phyloP scores from a whole-genome alignment of 92 coral and sea anemone species.

The Paramuricea clavata region DNA sequence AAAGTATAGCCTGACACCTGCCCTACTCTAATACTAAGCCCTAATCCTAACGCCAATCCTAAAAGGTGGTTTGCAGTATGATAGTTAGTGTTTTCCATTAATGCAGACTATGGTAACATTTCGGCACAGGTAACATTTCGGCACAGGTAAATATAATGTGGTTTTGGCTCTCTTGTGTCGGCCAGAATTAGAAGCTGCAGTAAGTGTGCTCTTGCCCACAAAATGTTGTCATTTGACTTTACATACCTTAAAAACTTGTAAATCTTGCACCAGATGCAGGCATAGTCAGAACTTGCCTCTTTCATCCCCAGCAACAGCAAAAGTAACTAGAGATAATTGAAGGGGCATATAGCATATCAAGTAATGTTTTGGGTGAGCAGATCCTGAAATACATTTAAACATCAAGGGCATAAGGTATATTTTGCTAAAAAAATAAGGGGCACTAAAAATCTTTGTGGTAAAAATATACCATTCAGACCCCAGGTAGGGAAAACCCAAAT shows the following conservation, averaged over 20 bases:
- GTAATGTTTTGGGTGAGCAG: constrained; percentile 12
- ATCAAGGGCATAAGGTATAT: constrained; percentile 5
- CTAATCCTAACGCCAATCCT: not conserved
- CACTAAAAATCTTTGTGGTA: not conserved
- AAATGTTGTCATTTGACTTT: not conserved
- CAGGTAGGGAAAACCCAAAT: not conserved
- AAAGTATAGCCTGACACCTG: not conserved
- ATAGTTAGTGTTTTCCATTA: not conserved
- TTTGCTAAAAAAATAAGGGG: constrained; percentile 27
- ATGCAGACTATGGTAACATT: not conserved
- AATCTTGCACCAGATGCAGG: too few species aligned
- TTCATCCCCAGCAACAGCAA: constrained; percentile 33
- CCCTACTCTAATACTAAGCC: not conserved
- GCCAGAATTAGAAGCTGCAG: constrained; percentile 27
- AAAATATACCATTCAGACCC: constrained; percentile 22
- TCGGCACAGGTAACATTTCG: too few species aligned
- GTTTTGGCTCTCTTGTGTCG: constrained; percentile 7
- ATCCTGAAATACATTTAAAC: not conserved
- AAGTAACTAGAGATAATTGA: constrained; percentile 14
- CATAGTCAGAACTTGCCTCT: constrained; percentile 20
- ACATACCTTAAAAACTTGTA: constrained; percentile 31
- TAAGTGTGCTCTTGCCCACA: constrained; percentile 20
- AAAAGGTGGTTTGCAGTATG: not conserved
- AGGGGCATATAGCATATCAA: constrained; percentile 7
- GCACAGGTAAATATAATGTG: not conserved